Percentiles rank a stretch among this genome's conserved stretches.
Evolutionary conservation across 2,113 vertebrate genomes (phyloP).

Genomic region (Myrmecophaga tridactyla): DNA sequence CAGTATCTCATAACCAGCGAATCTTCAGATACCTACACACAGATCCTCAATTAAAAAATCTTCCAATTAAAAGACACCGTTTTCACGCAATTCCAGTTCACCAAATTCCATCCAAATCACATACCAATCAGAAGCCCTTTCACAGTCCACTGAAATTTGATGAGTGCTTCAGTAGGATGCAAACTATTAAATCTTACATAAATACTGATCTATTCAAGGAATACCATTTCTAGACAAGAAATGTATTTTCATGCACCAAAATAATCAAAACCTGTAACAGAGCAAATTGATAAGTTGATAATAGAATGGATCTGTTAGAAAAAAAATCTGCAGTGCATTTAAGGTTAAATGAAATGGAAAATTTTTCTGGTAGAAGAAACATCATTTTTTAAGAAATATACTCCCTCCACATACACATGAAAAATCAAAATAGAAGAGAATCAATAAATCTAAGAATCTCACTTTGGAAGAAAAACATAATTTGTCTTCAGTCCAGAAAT

Average conservation of each 20-base stretch:
- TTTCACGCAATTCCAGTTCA: background rate
- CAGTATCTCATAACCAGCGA: background rate
- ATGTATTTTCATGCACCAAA: background rate
- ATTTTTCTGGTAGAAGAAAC: background rate
- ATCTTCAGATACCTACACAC: background rate
- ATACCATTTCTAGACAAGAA: background rate
- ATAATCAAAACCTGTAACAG: background rate
- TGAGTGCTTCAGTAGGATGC: background rate
- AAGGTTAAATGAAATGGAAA: constrained; percentile 36
- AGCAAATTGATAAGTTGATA: background rate
- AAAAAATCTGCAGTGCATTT: background rate
- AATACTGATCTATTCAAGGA: background rate
- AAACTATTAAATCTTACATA: background rate
- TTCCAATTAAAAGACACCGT: background rate
- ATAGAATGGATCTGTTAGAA: background rate
- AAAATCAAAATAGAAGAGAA: constrained; percentile 47
- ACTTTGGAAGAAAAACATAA: background rate
- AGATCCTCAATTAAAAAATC: background rate
- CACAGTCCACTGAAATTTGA: background rate
- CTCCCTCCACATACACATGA: background rate
- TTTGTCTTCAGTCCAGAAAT: constrained; percentile 13
- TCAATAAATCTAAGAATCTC: constrained; percentile 28
- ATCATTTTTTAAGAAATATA: constrained; percentile 36
- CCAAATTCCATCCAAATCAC: background rate
- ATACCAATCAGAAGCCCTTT: background rate